Evolutionary conservation across 2,888 invertebrate species (phyloP).

Genomic region (Cabera pusaria): DNA sequence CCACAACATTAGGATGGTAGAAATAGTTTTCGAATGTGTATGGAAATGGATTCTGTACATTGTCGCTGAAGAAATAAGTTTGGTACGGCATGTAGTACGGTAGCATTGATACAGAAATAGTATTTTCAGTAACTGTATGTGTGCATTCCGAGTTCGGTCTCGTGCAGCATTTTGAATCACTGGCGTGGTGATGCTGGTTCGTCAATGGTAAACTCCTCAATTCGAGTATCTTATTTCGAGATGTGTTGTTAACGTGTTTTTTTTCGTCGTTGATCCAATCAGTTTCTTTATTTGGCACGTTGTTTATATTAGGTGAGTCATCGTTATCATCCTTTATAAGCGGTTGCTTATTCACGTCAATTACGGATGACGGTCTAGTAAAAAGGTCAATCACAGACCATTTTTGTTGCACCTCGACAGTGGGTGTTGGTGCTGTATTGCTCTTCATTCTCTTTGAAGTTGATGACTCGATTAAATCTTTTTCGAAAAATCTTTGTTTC

Average conservation of each 20-base stretch:
- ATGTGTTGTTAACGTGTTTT: constrained; percentile 14
- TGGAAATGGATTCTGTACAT: constrained; percentile 14
- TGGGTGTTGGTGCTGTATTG: constrained; percentile 46
- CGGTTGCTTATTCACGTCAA: too few relatives aligned
- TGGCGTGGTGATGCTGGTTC: neutral
- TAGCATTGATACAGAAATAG: constrained; percentile 20
- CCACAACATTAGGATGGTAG: constrained; percentile 40
- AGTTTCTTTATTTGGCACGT: too few relatives aligned
- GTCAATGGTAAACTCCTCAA: constrained; percentile 52
- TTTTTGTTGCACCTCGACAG: constrained; percentile 53
- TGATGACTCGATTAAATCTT: constrained; percentile 39
- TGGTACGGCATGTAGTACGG: constrained; percentile 47
- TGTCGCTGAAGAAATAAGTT: constrained; percentile 38
- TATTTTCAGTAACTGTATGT: constrained; percentile 11
- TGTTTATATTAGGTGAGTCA: too few relatives aligned
- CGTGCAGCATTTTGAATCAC: constrained; percentile 22
- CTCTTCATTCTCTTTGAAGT: constrained; percentile 37
- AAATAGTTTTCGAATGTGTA: constrained; percentile 28
- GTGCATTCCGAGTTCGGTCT: constrained; percentile 12
- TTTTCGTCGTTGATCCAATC: constrained; percentile 1
- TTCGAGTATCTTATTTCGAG: constrained; percentile 51
- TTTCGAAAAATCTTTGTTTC: constrained; percentile 53
- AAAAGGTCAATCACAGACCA: constrained; percentile 53
- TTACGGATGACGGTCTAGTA: constrained; percentile 29
- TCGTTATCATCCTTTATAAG: too few relatives aligned